Evolutionary conservation across 1,140 invertebrate species (phyloP).

Genomic region (Drosophila arizonae): DNA sequence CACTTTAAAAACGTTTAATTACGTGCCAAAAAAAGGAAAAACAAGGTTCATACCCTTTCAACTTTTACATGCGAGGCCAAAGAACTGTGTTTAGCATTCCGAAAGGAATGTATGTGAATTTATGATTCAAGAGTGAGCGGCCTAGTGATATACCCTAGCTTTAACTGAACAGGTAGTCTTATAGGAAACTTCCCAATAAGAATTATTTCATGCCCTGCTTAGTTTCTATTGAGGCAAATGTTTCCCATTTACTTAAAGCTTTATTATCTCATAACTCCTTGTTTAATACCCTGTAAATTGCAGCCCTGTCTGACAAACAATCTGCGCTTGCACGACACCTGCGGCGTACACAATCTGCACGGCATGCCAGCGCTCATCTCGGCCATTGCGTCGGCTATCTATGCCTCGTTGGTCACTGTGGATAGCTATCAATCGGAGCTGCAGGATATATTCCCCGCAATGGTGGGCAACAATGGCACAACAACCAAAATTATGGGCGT

Average conservation of each 20-base stretch:
- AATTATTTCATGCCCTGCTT: too few relatives aligned
- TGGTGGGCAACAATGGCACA: conserved; percentile 72
- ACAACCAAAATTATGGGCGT: conserved; percentile 75
- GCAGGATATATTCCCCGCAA: conserved; percentile 85
- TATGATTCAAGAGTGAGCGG: too few relatives aligned
- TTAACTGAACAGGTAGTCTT: too few relatives aligned
- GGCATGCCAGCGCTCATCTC: conserved; percentile 96
- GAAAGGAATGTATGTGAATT: background rate
- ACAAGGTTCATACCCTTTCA: background rate
- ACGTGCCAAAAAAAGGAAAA: background rate
- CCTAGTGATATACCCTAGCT: too few relatives aligned
- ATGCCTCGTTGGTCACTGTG: conserved; percentile 88
- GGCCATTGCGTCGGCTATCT: conserved; percentile 90
- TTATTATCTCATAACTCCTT: background rate
- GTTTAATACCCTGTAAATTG: conserved; percentile 38
- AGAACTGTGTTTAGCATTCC: background rate
- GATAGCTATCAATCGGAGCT: conserved; percentile 85
- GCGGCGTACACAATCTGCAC: conserved; percentile 97
- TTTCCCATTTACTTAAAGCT: background rate
- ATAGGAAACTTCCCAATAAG: too few relatives aligned
- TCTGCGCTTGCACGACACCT: conserved; percentile 93
- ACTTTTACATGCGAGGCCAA: conserved; percentile 4
- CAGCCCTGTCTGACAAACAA: conserved; percentile 89
- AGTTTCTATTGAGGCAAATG: too few relatives aligned
- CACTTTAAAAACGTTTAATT: conserved; percentile 50